Percentiles rank a stretch among this genome's conserved stretches.
phyloP scores from a whole-genome alignment of 2,888 invertebrate genomes.

The Mythimna albipuncta region DNA sequence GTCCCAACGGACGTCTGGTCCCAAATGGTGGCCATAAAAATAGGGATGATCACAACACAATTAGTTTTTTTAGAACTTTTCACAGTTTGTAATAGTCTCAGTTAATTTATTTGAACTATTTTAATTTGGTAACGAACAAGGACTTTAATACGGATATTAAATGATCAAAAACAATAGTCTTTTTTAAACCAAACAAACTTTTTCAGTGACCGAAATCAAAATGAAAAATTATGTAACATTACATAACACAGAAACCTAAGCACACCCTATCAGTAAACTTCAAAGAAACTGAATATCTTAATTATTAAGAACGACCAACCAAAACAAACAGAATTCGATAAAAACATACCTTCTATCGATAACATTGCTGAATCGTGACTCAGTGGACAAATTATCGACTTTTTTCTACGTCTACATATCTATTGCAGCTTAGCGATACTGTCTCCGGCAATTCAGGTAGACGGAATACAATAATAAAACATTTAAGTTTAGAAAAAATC shows the following conservation, averaged over 20 bases:
- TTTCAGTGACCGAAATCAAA: not conserved
- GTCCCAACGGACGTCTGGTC: constrained; percentile 58
- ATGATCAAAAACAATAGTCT: not conserved
- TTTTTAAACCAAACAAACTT: no score
- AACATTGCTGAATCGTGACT: constrained; percentile 80
- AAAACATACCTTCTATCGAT: constrained; percentile 76
- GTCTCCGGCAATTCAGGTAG: constrained; percentile 88
- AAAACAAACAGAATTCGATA: constrained; percentile 76
- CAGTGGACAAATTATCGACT: constrained; percentile 71
- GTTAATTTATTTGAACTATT: not conserved
- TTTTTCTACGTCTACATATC: constrained; percentile 76
- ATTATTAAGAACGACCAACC: constrained; percentile 67
- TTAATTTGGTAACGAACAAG: not conserved
- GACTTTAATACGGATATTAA: not conserved
- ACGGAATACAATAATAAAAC: constrained; percentile 85
- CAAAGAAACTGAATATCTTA: constrained; percentile 50
- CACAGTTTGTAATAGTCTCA: not conserved
- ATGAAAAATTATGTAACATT: not conserved
- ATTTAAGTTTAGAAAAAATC: constrained; percentile 82
- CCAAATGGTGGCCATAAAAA: constrained; percentile 59
- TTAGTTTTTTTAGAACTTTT: constrained; percentile 1
- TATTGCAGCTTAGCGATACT: constrained; percentile 76
- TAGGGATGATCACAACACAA: constrained; percentile 30
- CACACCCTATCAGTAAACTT: constrained; percentile 25
- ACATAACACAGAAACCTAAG: not conserved